A percentile compares a stretch with the other conserved stretches of the same genome.
These are phyloP conservation scores for Gari tellinella DNA, from an alignment of 2,888 invertebrate genomes.

Conservation along the genomic window DNA sequence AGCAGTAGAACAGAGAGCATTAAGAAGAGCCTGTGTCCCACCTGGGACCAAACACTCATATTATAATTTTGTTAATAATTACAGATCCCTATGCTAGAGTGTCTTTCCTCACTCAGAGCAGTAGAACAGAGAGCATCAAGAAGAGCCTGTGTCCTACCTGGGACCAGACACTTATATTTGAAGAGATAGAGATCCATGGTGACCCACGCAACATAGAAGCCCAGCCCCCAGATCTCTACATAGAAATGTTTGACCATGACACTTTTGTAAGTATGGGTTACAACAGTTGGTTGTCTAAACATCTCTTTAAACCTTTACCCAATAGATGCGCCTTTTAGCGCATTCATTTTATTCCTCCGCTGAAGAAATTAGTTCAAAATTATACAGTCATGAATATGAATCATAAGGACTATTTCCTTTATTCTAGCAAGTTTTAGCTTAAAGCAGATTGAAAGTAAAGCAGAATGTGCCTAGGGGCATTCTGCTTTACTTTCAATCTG, in stretches of 20 bases:
- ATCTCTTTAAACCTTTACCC: too few species aligned
- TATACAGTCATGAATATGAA: too few species aligned
- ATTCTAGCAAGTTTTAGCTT: too few species aligned
- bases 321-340: too few species aligned
- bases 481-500: too few species aligned
- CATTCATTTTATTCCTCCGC: too few species aligned
- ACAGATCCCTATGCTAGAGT: constrained; percentile 85
- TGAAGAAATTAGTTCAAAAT: too few species aligned
- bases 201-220: constrained; percentile 78
- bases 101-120: constrained; percentile 84
- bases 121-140: constrained; percentile 83
- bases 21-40: constrained; percentile 84
- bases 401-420: too few species aligned
- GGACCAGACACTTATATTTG: constrained; percentile 86
- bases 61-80: too few species aligned
- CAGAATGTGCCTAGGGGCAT: too few species aligned
- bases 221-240: constrained; percentile 83
- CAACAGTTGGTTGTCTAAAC: too few species aligned
- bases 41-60: constrained; percentile 86
- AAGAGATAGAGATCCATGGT: constrained; percentile 84
- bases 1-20: constrained; percentile 83
- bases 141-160: constrained; percentile 85
- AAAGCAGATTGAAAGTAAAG: too few species aligned
- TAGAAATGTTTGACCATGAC: constrained; percentile 85
- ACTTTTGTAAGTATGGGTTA: constrained; percentile 84